These are phyloP conservation scores for Cactoblastis cactorum DNA, from an alignment of 2,888 invertebrate genomes.

Conservation along the genomic window DNA sequence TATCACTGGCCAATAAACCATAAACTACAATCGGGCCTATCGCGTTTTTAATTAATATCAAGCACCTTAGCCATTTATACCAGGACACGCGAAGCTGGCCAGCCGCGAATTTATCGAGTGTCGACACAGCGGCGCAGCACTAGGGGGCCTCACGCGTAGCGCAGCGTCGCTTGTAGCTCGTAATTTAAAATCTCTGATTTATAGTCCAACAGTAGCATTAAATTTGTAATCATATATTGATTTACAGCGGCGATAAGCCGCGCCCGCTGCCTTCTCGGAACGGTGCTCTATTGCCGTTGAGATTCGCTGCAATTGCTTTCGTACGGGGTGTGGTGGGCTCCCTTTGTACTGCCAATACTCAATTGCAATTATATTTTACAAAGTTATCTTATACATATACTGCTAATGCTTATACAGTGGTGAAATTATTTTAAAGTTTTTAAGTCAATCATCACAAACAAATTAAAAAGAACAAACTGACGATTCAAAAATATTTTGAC, in stretches of 20 bases:
- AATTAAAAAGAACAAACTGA: too few species aligned
- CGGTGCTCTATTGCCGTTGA: slow-evolving; percentile 50
- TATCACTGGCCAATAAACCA: slow-evolving; percentile 3
- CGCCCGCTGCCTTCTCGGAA: slow-evolving; percentile 69
- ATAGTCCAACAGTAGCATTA: slow-evolving; percentile 78
- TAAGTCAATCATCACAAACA: too few species aligned
- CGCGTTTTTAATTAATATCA: slow-evolving; percentile 28
- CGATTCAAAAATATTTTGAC: too few species aligned
- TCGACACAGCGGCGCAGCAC: slow-evolving; percentile 71
- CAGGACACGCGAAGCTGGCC: slow-evolving; percentile 21
- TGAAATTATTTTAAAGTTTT: too few species aligned
- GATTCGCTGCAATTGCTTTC: slow-evolving; percentile 58
- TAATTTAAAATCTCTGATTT: slow-evolving; percentile 78
- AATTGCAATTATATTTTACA: too few species aligned
- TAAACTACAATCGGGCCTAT: slow-evolving; percentile 26
- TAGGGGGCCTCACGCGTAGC: slow-evolving; percentile 73
- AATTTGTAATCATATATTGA: slow-evolving; percentile 80
- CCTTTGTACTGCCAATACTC: neutral
- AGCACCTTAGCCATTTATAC: slow-evolving; percentile 23
- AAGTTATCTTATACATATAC: too few species aligned
- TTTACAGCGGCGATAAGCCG: slow-evolving; percentile 75
- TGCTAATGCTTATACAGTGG: too few species aligned
- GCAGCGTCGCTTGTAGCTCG: slow-evolving; percentile 70
- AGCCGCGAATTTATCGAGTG: slow-evolving; percentile 60
- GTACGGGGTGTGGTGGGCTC: slow-evolving; percentile 37